These are phyloP conservation scores for Biston betularia DNA, from an alignment of 2,888 invertebrate species.

Conservation along the genomic window DNA sequence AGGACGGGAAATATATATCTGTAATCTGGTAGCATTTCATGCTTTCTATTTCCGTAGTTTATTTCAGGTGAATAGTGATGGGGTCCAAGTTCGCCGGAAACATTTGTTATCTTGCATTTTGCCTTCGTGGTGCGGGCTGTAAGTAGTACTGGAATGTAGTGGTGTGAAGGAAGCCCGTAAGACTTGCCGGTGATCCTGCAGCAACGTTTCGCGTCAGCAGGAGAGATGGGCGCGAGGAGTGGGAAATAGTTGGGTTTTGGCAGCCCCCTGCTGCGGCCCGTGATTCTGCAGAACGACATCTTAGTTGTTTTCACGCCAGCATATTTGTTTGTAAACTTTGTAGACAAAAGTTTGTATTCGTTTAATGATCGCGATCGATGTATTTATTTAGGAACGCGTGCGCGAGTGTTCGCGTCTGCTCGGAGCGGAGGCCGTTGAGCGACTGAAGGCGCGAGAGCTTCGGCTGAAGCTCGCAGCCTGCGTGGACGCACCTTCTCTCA, in stretches of 20 bases:
- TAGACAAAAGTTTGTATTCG: constrained; percentile 42
- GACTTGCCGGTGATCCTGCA: constrained; percentile 93
- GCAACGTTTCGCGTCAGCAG: constrained; percentile 92
- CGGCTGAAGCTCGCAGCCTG: constrained; percentile 58
- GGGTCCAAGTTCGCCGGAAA: constrained; percentile 86
- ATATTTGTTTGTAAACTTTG: constrained; percentile 71
- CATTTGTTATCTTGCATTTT: constrained; percentile 89
- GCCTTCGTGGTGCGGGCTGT: constrained; percentile 78
- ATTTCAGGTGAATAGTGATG: constrained; percentile 87
- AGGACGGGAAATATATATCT: constrained; percentile 91
- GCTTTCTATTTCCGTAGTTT: constrained; percentile 89
- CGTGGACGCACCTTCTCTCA: constrained; percentile 74
- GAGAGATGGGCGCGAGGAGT: constrained; percentile 91
- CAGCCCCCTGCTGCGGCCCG: constrained; percentile 91
- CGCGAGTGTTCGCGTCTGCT: constrained; percentile 67
- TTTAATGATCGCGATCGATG: constrained; percentile 58
- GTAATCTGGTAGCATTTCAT: constrained; percentile 89
- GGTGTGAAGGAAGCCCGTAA: constrained; percentile 90
- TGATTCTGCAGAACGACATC: constrained; percentile 93
- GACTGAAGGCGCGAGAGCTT: constrained; percentile 66
- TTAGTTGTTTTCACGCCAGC: constrained; percentile 66
- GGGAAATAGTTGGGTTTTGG: constrained; percentile 94
- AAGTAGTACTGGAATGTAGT: constrained; percentile 92
- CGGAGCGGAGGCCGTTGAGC: constrained; percentile 65
- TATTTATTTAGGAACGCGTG: constrained; percentile 56